Base-by-base conservation (phyloP, 2,113 vertebrate genomes). In the Anguilla japonica region DNA sequence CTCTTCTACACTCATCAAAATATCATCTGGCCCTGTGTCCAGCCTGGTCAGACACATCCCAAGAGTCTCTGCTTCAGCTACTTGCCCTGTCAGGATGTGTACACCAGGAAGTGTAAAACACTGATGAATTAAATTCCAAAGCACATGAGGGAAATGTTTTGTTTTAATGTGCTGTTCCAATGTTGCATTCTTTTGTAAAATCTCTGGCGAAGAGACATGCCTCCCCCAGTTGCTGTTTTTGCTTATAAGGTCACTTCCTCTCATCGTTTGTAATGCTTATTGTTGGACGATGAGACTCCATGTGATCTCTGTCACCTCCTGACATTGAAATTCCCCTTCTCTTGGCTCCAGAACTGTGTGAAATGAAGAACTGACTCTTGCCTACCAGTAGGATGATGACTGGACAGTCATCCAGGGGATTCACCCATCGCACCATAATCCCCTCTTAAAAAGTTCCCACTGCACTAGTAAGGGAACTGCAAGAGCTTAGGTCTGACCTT, bases 281-380 rank as follows among this genome's bases (percentile, higher is more conserved):
- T 26, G 50, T 26, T 26, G 11, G 71, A 34, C 8, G n/a, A 75
- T 75, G 71, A 75, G 71, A 34, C 71, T 75, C 71, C 71, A 75
- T 75, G 71, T 75, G 71, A 34, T 82, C 81, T n/a, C 81, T 82
- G 43, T 43, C 81, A 50, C 26, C 41, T 82, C 5, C 41, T 50
- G 41, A 82, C 81, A 82, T 50, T 8, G 2, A 82, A 9, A 82
- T 43, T 29, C 41, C 41, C 81, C 41, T 9, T 75, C 22, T 53
- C 20, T 82, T 82, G 81, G 81, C 81, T 53, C 41, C 41, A 50
- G 41, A 82, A 50, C 41, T 20, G 41, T 82, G 81, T 82, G 81
- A 82, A 82, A 46, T 81, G 79, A 41, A 41, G 22, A 50, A 40
- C n/a, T 82, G 46, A 20, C 81, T 22, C 18, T 43, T 53, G 46